Percentiles rank a stretch among this genome's conserved stretches.
Evolutionary conservation across 2,888 invertebrate species (phyloP).

Genomic region (Cylindroiulus punctatus): DNA sequence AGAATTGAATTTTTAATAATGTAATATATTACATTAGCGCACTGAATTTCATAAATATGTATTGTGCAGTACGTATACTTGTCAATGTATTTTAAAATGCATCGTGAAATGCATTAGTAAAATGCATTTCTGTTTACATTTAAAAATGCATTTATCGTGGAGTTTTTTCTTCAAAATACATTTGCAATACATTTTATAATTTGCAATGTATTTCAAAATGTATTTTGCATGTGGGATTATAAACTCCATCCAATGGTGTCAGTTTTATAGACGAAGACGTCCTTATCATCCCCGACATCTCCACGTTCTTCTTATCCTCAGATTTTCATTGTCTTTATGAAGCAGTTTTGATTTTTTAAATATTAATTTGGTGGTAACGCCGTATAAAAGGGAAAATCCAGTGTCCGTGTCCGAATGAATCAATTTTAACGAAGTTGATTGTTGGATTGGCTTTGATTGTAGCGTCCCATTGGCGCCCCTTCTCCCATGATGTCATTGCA

Average conservation of each 20-base stretch:
- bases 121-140: too few relatives aligned
- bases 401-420: slow-evolving; percentile 1
- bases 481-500: slow-evolving; percentile 48
- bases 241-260: background rate
- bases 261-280: background rate
- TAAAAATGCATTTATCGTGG: too few relatives aligned
- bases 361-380: background rate
- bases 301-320: slow-evolving; percentile 15
- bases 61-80: too few relatives aligned
- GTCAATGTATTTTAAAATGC: too few relatives aligned
- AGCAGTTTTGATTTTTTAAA: background rate
- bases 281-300: slow-evolving; percentile 2
- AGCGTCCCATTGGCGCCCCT: slow-evolving; percentile 25
- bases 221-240: too few relatives aligned
- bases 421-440: slow-evolving; percentile 46
- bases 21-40: too few relatives aligned
- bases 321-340: slow-evolving; percentile 23
- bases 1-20: too few relatives aligned
- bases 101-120: too few relatives aligned
- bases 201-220: too few relatives aligned
- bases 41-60: too few relatives aligned
- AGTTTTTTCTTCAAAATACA: too few relatives aligned
- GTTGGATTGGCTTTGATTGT: slow-evolving; percentile 14
- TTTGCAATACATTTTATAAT: too few relatives aligned
- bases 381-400: background rate